Base-by-base conservation (phyloP, 2,113 vertebrate species). In the Merops nubicus region DNA sequence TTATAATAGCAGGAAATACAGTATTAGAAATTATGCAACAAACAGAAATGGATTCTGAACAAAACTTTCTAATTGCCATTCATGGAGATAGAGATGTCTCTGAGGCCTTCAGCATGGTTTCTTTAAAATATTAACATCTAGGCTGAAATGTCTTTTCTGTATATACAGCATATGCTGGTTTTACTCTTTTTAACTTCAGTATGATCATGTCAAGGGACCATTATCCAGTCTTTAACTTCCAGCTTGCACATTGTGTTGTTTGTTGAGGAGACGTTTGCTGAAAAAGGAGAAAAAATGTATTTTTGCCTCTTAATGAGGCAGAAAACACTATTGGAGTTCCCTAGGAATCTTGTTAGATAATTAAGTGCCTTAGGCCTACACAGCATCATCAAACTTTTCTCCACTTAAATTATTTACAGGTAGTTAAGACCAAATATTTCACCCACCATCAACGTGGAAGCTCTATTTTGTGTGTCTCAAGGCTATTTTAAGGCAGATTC, bases 171-270 rank as follows among this genome's bases (percentile, higher is more conserved):
- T 70, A 63, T 42, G 18, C 29, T 38, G 9, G 29, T 59, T 96
- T 92, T 59, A 67, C 8, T 50, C n/a, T 89, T 68, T 70, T 78
- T 65, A 59, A 23, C 16, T 84, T 92, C 23, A n/a, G 16, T 62
- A 40, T 38, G 34, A 43, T 86, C 22, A 4, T 57, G 42, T 47
- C 54, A 93, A 88, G 88, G 64, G 67, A 83, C 50, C 25, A 47
- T 78, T 87, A 92, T 59, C 34, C 40, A 94, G 60, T 74, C 67
- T 73, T 90, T 91, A 91, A 79, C 11, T 89, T 96, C 53, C 64
- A 93, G 38, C 60, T 87, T 93, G 65, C 56, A 75, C 36, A 75
- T 78, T 87, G 69, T 81, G 38, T 89, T 85, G 42, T 56, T 81
- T 81, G 20, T 82, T 85, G 74, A 91, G 51, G n/a, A 80, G 15